Evolutionary conservation across 53 echinoderm and acorn worm species (phyloP).

Genomic region (Patiria pectinifera): DNA sequence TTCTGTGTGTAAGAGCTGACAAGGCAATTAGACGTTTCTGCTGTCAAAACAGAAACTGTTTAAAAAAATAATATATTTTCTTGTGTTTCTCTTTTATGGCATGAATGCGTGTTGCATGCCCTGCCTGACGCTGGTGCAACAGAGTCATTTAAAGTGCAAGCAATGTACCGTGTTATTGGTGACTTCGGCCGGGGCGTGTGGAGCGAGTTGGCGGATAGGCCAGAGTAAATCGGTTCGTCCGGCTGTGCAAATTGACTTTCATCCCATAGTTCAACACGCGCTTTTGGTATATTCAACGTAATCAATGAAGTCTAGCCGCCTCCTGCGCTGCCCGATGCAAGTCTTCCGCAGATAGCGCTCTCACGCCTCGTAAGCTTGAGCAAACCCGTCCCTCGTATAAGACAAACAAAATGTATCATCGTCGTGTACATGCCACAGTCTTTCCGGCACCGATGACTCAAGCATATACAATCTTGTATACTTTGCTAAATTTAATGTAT

Average conservation of each 20-base stretch:
- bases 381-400: conserved; percentile 1
- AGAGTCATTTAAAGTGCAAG: not conserved
- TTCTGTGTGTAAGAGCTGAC: not conserved
- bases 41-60: not conserved
- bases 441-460: conserved; percentile 2
- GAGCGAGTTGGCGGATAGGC: not conserved
- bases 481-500: not conserved
- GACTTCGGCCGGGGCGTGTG: conserved; percentile 3
- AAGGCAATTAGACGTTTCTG: not conserved
- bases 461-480: not conserved
- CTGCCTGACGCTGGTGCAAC: not conserved
- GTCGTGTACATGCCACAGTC: conserved; percentile 11
- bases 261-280: not conserved
- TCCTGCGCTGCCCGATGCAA: not conserved
- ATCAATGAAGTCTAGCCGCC: not conserved
- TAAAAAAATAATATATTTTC: not conserved
- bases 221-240: not conserved
- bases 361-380: conserved; percentile 1
- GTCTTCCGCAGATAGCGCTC: not conserved
- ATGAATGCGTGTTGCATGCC: not conserved
- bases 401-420: conserved; percentile 16
- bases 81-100: not conserved
- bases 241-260: conserved; percentile 42
- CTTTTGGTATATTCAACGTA: not conserved
- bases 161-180: not conserved